phyloP scores from a whole-genome alignment of 2,888 invertebrate genomes.

The Oxycera nigricornis region DNA sequence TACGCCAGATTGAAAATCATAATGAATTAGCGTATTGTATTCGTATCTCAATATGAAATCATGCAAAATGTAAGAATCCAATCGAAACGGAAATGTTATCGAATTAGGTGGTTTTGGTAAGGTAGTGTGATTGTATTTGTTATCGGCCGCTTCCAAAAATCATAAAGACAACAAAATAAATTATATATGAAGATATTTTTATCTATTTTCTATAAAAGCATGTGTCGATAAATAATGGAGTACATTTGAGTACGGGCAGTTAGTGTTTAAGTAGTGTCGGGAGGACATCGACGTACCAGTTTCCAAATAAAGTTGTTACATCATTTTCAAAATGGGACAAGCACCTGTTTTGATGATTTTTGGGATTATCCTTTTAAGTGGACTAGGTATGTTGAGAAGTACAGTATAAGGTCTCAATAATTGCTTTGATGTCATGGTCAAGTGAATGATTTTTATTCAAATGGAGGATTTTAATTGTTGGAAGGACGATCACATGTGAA shows the following conservation, averaged over 20 bases:
- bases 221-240: slow-evolving; percentile 25
- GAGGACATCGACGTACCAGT: not conserved
- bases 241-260: slow-evolving; percentile 15
- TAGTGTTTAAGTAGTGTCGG: slow-evolving; percentile 1
- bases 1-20: too few relatives aligned
- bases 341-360: not conserved
- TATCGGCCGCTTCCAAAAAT: slow-evolving; percentile 11
- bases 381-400: slow-evolving; percentile 13
- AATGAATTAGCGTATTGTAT: slow-evolving; percentile 23
- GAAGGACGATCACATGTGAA: too few relatives aligned
- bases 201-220: slow-evolving; percentile 39
- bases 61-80: not conserved
- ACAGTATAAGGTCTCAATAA: not conserved
- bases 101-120: not conserved
- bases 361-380: slow-evolving; percentile 21
- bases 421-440: not conserved
- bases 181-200: slow-evolving; percentile 19
- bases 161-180: not conserved
- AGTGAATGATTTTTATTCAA: not conserved
- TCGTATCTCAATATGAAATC: not conserved
- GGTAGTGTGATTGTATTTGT: not conserved
- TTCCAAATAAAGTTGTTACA: not conserved
- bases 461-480: too few relatives aligned
- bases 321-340: not conserved
- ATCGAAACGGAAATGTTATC: not conserved